Percentiles rank a stretch among this genome's conserved stretches.
Evolutionary conservation across 2,113 vertebrate species (phyloP).

Genomic region (Mastomys natalensis): DNA sequence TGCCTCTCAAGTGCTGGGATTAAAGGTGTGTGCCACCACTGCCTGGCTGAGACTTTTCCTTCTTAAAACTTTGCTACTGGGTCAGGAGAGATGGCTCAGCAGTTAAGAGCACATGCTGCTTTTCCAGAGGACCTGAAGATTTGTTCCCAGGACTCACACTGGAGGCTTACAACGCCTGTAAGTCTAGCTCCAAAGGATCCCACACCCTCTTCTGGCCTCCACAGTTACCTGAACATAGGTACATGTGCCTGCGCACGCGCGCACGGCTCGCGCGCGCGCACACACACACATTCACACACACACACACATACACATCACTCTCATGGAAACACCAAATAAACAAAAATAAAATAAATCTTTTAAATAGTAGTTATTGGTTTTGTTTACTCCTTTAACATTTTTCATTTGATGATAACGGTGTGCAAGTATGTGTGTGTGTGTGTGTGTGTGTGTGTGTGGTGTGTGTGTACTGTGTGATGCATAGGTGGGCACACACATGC

Average conservation of each 20-base stretch:
- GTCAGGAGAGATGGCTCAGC: neutral
- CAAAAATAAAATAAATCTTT: neutral
- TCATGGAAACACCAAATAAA: neutral
- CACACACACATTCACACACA: neutral
- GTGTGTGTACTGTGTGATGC: neutral
- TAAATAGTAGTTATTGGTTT: neutral
- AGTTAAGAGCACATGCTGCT: neutral
- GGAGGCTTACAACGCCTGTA: neutral
- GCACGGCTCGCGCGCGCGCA: neutral
- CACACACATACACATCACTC: neutral
- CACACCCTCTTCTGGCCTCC: neutral
- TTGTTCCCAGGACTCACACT: neutral
- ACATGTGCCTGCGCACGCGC: neutral
- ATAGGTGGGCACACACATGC: neutral
- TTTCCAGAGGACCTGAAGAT: neutral
- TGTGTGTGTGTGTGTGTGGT: neutral
- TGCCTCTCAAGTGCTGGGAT: no score
- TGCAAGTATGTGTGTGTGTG: neutral
- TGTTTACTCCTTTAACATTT: neutral
- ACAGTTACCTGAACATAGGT: neutral
- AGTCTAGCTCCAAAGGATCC: neutral
- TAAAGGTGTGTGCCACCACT: no score
- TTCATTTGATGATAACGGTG: neutral
- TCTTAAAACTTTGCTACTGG: neutral
- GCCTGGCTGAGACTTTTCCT: neutral